Evolutionary conservation across 2,888 invertebrate genomes (phyloP).

Genomic region (Drosophila cyrtoloma): DNA sequence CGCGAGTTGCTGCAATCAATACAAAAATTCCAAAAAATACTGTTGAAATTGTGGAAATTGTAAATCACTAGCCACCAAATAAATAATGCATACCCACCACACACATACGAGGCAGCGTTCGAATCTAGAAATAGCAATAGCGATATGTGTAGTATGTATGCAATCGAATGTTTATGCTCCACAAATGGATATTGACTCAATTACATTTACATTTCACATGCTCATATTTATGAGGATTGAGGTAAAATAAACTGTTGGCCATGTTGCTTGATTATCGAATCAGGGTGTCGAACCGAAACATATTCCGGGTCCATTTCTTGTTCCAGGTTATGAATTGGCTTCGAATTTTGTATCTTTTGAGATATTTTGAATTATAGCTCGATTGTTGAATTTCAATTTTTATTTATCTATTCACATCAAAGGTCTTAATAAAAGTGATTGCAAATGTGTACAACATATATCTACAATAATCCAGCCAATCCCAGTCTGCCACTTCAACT

Average conservation of each 20-base stretch:
- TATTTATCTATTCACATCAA: not conserved
- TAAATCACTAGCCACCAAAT: constrained; percentile 73
- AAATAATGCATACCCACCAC: constrained; percentile 65
- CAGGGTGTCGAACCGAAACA: not conserved
- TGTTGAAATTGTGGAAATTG: constrained; percentile 59
- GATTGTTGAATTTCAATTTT: not conserved
- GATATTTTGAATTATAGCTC: not conserved
- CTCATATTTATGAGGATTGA: constrained; percentile 35
- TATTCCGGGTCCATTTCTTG: not conserved
- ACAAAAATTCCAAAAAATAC: constrained; percentile 29
- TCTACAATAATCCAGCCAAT: not conserved
- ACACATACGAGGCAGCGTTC: constrained; percentile 6
- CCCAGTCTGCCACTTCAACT: not conserved
- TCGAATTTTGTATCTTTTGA: too few species aligned
- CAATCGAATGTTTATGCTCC: constrained; percentile 28
- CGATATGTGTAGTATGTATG: constrained; percentile 13
- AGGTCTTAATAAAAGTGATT: not conserved
- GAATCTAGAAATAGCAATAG: constrained; percentile 1
- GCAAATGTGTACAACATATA: not conserved
- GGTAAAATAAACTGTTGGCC: not conserved
- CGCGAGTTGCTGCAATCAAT: constrained; percentile 48
- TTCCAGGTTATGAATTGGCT: too few species aligned
- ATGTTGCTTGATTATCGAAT: not conserved
- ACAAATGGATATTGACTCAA: constrained; percentile 50
- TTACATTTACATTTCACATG: constrained; percentile 54